Percentiles rank a stretch among this genome's conserved stretches.
These are phyloP conservation scores for Bos taurus DNA, from an alignment of 2,113 vertebrate genomes.

Conservation along the genomic window ARS-UCD2.0 NC_037330.1:67202501-67203000, in stretches of 20 bases:
- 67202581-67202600: background rate
- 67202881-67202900: slow-evolving; percentile 17
- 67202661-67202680: background rate
- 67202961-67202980: background rate
- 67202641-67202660: background rate
- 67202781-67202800: slow-evolving; percentile 4
- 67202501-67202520: background rate
- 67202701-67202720: slow-evolving; percentile 20
- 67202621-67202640: background rate
- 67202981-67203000: background rate
- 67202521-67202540: background rate
- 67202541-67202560: background rate
- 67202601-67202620: background rate
- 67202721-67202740: background rate
- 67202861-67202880: background rate
- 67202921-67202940: background rate
- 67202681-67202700: slow-evolving; percentile 23
- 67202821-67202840: background rate
- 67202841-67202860: background rate
- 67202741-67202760: slow-evolving; percentile 22
- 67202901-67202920: slow-evolving; percentile 8
- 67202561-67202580: background rate
- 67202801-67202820: slow-evolving; percentile 11
- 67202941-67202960: slow-evolving; percentile 2
- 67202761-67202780: slow-evolving; percentile 11